These are phyloP conservation scores for Calliphora vomitoria DNA, from an alignment of 2,888 invertebrate genomes.

Conservation along the genomic window DNA sequence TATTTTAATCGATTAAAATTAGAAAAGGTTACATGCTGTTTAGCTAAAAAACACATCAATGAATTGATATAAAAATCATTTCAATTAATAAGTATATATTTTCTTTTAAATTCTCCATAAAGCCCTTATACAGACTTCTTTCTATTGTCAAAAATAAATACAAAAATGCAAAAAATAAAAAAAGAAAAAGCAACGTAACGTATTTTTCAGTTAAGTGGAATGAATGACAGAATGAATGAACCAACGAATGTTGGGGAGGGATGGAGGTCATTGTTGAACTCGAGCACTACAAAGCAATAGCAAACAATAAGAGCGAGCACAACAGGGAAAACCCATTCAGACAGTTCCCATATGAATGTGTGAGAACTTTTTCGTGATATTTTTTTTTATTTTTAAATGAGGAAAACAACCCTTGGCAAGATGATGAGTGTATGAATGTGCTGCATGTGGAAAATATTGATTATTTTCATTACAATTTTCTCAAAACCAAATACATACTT, in stretches of 20 bases:
- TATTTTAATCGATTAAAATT: background rate
- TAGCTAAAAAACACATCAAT: background rate
- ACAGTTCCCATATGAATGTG: conserved; percentile 37
- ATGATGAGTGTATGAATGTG: background rate
- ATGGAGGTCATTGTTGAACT: conserved; percentile 28
- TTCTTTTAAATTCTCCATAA: background rate
- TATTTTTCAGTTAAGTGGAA: conserved; percentile 3
- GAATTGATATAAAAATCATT: background rate
- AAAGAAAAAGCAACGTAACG: background rate
- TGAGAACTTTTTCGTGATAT: conserved; percentile 30
- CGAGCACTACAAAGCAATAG: background rate
- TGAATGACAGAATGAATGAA: background rate
- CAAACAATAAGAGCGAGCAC: background rate
- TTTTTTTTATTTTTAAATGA: background rate
- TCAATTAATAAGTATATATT: background rate
- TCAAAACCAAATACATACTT: background rate
- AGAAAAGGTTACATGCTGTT: background rate
- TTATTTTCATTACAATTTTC: conserved; percentile 40
- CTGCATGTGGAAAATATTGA: conserved; percentile 41
- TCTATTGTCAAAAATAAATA: background rate
- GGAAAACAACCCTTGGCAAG: conserved; percentile 38
- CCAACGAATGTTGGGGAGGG: background rate
- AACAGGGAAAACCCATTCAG: background rate
- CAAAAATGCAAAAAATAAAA: background rate
- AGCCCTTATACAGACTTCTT: conserved; percentile 11